Evolutionary conservation across 2,888 invertebrate genomes (phyloP).

Genomic region (Lasioglossum pauxillum): DNA sequence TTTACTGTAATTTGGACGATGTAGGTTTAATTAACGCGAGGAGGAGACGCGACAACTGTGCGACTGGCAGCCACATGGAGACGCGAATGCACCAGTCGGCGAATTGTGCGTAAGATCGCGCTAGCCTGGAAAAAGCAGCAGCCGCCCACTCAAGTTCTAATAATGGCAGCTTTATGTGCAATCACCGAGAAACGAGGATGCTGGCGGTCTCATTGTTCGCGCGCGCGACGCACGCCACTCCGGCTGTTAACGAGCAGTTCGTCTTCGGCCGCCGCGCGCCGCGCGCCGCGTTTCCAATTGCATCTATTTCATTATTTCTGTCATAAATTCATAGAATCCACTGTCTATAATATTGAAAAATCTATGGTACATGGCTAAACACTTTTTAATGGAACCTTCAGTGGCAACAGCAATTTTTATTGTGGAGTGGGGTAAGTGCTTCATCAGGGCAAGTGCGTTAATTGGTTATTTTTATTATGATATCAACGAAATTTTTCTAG

Average conservation of each 20-base stretch:
- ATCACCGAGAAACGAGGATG: constrained; percentile 54
- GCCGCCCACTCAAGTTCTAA: constrained; percentile 78
- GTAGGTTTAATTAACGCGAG: constrained; percentile 73
- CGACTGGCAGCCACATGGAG: constrained; percentile 80
- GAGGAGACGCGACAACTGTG: constrained; percentile 67
- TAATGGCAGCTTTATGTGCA: constrained; percentile 80
- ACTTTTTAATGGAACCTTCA: too few species aligned
- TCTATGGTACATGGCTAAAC: too few species aligned
- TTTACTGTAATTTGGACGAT: neutral
- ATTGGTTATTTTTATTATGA: too few species aligned
- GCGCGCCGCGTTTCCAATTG: too few species aligned
- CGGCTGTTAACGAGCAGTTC: constrained; percentile 23
- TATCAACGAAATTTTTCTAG: too few species aligned
- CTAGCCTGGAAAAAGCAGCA: constrained; percentile 57
- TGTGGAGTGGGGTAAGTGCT: too few species aligned
- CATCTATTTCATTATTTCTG: too few species aligned
- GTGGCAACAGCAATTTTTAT: too few species aligned
- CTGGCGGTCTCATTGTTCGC: constrained; percentile 39
- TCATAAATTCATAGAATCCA: too few species aligned
- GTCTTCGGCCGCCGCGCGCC: neutral
- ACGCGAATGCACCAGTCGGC: constrained; percentile 34
- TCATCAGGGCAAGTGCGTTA: too few species aligned
- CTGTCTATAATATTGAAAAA: too few species aligned
- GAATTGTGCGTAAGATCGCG: constrained; percentile 45
- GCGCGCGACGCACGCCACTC: too few species aligned